These are phyloP conservation scores for Miichthys miiuy DNA, from an alignment of 2,797 vertebrate genomes.

Conservation along the genomic window DNA sequence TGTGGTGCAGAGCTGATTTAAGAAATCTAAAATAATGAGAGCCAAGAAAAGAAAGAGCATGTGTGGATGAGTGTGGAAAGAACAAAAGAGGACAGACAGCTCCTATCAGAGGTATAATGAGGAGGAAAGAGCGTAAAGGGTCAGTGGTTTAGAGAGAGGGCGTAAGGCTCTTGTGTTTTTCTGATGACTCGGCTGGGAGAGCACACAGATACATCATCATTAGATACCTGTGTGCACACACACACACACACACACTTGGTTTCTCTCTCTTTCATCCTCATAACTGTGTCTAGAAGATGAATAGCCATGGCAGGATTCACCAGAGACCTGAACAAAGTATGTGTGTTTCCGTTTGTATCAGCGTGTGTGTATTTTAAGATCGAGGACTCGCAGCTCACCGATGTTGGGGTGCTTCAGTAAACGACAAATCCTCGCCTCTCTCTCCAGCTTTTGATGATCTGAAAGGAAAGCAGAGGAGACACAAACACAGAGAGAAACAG, in stretches of 20 bases:
- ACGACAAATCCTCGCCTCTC: conserved; percentile 96
- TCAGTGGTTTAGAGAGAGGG: conserved; percentile 50
- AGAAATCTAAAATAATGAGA: conserved; percentile 15
- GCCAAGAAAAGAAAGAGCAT: not conserved
- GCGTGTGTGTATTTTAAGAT: conserved; percentile 29
- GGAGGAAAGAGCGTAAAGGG: conserved; percentile 39
- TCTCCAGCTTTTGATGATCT: conserved; percentile 99
- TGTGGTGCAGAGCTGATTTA: conserved; percentile 4
- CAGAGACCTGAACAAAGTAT: conserved; percentile 52
- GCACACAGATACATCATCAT: conserved; percentile 73
- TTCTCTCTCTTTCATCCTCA: conserved; percentile 10
- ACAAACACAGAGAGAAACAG: conserved; percentile 52
- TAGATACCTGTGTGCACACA: conserved; percentile 44
- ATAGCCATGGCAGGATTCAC: conserved; percentile 60
- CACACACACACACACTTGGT: conserved; percentile 28
- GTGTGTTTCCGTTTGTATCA: conserved; percentile 20
- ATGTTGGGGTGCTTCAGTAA: conserved; percentile 97
- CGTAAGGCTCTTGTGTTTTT: conserved; percentile 34
- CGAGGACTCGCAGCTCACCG: conserved; percentile 84
- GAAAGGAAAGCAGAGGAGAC: conserved; percentile 50
- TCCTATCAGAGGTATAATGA: conserved; percentile 53
- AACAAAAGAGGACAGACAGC: conserved; percentile 28
- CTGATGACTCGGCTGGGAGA: conserved; percentile 67
- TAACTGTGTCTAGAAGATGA: conserved; percentile 71
- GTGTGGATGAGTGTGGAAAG: conserved; percentile 22